phyloP scores from a whole-genome alignment of 2,113 vertebrate genomes.

The Anhinga anhinga region DNA sequence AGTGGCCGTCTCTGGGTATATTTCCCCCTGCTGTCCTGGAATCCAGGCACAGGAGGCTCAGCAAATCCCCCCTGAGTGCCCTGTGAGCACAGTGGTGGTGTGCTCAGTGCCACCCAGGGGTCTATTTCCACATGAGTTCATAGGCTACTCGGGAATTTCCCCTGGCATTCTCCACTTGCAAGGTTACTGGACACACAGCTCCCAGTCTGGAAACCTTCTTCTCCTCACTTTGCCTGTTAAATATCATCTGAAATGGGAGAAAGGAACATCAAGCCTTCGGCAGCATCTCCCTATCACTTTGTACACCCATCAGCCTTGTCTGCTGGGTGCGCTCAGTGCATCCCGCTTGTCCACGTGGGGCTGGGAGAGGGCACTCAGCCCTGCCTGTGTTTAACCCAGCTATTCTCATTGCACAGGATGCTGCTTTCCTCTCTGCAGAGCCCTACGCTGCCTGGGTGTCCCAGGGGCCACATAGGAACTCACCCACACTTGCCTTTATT shows the following conservation, averaged over 20 bases:
- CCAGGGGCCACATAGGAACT: constrained; percentile 1
- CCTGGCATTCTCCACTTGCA: background rate
- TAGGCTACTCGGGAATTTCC: background rate
- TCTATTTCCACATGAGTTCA: background rate
- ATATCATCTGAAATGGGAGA: background rate
- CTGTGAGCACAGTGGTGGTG: background rate
- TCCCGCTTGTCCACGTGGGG: background rate
- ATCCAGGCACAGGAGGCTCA: background rate
- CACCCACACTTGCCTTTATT: constrained; percentile 82
- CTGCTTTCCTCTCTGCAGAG: background rate
- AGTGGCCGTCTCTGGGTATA: background rate
- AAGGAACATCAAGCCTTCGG: background rate
- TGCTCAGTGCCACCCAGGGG: background rate
- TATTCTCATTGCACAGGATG: background rate
- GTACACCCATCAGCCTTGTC: background rate
- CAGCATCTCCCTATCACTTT: background rate
- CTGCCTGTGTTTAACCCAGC: accelerated
- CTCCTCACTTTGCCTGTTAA: background rate
- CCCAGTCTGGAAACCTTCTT: background rate
- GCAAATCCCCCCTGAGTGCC: background rate
- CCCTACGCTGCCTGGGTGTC: background rate
- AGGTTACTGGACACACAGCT: background rate
- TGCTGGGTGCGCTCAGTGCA: background rate
- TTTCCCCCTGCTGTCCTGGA: background rate
- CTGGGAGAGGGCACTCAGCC: background rate